phyloP scores from a whole-genome alignment of 2,888 invertebrate genomes.

The Cantharis lateralis region DNA sequence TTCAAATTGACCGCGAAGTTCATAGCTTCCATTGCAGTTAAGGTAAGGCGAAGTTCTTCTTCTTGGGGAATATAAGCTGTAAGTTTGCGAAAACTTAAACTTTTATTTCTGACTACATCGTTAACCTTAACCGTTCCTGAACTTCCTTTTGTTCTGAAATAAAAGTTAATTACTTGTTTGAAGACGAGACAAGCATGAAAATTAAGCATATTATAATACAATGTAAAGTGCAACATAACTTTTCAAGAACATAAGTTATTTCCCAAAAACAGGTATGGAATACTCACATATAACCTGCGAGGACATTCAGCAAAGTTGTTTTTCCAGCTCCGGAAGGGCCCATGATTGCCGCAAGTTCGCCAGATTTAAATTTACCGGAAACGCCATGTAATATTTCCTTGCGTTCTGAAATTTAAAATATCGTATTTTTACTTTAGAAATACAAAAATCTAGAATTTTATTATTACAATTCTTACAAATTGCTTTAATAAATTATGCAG shows the following conservation, averaged over 20 bases:
- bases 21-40: constrained; percentile 79
- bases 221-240: neutral
- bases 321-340: constrained; percentile 96
- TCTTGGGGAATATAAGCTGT: constrained; percentile 85
- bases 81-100: constrained; percentile 78
- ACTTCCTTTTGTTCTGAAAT: constrained; percentile 51
- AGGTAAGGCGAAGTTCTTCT: constrained; percentile 70
- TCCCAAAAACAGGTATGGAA: neutral
- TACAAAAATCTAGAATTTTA: neutral
- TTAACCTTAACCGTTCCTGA: constrained; percentile 49
- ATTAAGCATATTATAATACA: neutral
- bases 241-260: neutral
- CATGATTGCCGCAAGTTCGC: constrained; percentile 91
- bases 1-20: constrained; percentile 77
- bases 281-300: constrained; percentile 80
- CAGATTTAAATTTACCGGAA: constrained; percentile 79
- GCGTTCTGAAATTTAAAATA: constrained; percentile 62
- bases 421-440: neutral
- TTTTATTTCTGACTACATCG: constrained; percentile 69
- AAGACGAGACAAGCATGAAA: neutral
- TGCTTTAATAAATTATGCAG: neutral
- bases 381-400: constrained; percentile 88
- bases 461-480: neutral
- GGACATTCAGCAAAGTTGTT: constrained; percentile 85
- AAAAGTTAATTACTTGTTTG: neutral